phyloP scores from a whole-genome alignment of 2,888 invertebrate genomes.

The Andrena praecox region DNA sequence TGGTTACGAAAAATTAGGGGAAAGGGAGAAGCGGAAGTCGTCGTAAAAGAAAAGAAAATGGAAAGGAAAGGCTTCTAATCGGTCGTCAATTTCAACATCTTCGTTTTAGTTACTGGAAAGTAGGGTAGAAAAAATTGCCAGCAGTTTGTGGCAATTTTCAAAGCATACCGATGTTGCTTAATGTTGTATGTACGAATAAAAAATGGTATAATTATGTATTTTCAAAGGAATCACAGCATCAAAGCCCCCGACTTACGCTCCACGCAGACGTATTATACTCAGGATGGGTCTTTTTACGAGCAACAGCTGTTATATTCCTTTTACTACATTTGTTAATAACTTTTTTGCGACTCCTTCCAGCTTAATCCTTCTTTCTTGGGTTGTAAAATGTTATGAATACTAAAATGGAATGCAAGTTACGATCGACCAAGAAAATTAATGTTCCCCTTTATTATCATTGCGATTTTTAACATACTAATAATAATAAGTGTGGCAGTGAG shows the following conservation, averaged over 20 bases:
- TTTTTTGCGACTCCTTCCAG: conserved; percentile 41
- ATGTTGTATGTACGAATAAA: background rate
- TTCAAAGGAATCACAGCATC: background rate
- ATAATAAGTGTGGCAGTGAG: too few relatives aligned
- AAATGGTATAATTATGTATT: background rate
- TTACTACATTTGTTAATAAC: conserved; percentile 57
- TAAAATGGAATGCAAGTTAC: conserved; percentile 27
- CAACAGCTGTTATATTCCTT: conserved; percentile 14
- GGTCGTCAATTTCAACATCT: too few relatives aligned
- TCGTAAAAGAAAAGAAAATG: too few relatives aligned
- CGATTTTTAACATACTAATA: background rate
- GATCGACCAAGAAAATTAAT: conserved; percentile 37
- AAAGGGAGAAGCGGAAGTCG: too few relatives aligned
- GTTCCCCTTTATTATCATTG: background rate
- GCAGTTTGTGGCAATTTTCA: too few relatives aligned
- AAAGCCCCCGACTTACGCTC: conserved; percentile 7
- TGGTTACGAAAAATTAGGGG: too few relatives aligned
- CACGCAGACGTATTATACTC: conserved; percentile 25
- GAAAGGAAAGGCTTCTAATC: too few relatives aligned
- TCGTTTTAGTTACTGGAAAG: too few relatives aligned
- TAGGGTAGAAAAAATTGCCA: too few relatives aligned
- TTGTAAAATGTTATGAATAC: conserved; percentile 49
- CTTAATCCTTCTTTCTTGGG: conserved; percentile 19
- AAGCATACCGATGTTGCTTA: background rate
- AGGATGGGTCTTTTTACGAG: conserved; percentile 36